Percentiles rank a stretch among this genome's conserved stretches.
These are phyloP conservation scores for Homalodisca vitripennis DNA, from an alignment of 1,140 invertebrate genomes.

Conservation along the genomic window DNA sequence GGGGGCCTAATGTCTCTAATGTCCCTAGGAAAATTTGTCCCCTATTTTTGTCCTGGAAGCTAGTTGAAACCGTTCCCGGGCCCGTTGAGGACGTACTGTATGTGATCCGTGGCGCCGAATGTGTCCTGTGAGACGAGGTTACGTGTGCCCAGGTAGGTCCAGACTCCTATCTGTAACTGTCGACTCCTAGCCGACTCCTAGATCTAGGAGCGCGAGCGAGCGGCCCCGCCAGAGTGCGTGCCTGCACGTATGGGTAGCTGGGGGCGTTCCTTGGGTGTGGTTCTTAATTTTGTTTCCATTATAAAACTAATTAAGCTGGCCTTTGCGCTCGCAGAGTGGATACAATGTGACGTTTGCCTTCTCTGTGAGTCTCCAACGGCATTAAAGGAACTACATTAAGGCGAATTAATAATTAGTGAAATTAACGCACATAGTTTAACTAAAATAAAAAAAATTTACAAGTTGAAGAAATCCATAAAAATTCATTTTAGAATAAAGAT, in stretches of 20 bases:
- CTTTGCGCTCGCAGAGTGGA: neutral
- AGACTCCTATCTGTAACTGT: neutral
- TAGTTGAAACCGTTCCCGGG: constrained; percentile 3
- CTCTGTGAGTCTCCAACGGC: too few species aligned
- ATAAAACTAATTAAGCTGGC: neutral
- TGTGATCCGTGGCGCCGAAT: too few species aligned
- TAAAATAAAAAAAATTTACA: too few species aligned
- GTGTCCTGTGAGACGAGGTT: neutral
- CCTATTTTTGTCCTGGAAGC: constrained; percentile 28
- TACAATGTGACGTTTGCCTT: too few species aligned
- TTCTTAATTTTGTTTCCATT: neutral
- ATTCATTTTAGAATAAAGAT: too few species aligned
- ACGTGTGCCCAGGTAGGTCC: neutral
- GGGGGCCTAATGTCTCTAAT: constrained; percentile 29
- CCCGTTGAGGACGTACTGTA: too few species aligned
- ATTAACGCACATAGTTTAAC: too few species aligned
- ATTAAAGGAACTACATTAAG: too few species aligned
- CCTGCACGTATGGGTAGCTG: neutral
- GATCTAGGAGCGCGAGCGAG: too few species aligned
- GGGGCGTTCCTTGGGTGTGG: neutral
- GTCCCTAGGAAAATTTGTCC: constrained; percentile 30
- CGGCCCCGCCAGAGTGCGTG: neutral
- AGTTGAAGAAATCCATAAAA: too few species aligned
- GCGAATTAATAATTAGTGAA: too few species aligned
- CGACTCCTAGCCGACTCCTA: neutral